Conservation (phyloP, 1,140 invertebrate species). For the Trichogramma pretiosum region DNA sequence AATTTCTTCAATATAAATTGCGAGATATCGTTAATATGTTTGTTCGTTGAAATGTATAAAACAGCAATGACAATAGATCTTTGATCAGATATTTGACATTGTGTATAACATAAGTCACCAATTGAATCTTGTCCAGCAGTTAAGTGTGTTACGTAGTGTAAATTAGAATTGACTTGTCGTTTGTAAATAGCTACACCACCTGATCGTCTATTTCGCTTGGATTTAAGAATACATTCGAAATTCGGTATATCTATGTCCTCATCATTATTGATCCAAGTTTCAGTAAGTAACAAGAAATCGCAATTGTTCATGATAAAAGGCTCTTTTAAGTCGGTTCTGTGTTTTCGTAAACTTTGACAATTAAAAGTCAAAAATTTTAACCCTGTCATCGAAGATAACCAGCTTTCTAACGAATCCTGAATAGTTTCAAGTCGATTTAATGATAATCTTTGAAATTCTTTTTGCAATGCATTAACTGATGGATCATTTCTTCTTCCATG, state of each 20-base stretch:
- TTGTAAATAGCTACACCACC: constrained; percentile 4
- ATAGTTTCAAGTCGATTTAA: neutral
- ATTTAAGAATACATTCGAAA: constrained; percentile 6
- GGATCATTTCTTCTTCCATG: neutral
- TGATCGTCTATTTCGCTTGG: neutral
- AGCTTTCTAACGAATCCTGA: neutral
- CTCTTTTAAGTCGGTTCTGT: constrained; percentile 11
- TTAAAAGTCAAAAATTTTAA: constrained; percentile 16
- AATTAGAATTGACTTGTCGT: neutral
- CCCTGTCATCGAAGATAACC: neutral
- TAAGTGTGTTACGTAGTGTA: neutral
- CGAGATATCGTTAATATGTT: neutral
- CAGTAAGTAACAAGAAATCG: constrained; percentile 14
- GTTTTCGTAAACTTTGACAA: constrained; percentile 17
- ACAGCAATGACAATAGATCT: neutral
- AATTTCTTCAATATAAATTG: neutral
- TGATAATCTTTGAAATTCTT: neutral
- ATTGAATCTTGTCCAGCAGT: neutral
- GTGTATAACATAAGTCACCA: neutral
- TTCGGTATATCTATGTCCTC: constrained; percentile 10
- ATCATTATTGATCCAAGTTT: constrained; percentile 11
- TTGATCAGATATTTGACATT: neutral
- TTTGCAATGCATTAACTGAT: neutral
- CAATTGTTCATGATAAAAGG: constrained; percentile 1
- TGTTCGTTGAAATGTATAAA: neutral